A percentile compares a stretch with the other conserved stretches of the same genome.
Evolutionary conservation across 2,113 vertebrate species (phyloP).

Genomic region (Dipodomys spectabilis): DNA sequence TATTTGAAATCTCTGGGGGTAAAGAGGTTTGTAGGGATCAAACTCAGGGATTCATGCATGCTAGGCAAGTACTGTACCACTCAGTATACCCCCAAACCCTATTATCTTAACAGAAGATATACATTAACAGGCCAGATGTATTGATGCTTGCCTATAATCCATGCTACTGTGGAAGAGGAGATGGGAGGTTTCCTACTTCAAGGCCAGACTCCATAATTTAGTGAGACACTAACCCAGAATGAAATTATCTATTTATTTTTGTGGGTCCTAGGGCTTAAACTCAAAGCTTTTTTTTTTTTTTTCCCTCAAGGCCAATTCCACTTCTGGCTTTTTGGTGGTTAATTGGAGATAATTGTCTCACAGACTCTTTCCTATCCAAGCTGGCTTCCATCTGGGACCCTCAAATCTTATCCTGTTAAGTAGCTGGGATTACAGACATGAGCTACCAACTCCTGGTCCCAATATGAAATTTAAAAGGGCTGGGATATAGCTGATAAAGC

Average conservation of each 20-base stretch:
- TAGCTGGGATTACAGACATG: no score
- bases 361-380: no score
- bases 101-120: background rate
- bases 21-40: background rate
- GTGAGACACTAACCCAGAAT: background rate
- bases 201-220: background rate
- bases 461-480: background rate
- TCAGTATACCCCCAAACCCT: background rate
- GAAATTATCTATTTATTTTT: no score
- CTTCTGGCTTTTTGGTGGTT: no score
- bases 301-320: no score
- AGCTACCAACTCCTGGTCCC: no score
- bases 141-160: background rate
- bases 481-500: background rate
- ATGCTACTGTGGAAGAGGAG: background rate
- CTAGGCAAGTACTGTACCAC: no score
- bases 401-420: no score
- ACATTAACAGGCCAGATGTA: background rate
- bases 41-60: background rate
- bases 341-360: no score
- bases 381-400: no score
- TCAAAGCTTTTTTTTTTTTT: no score
- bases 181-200: background rate
- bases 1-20: background rate
- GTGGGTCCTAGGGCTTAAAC: no score